Evolutionary conservation across 2,797 vertebrate genomes (phyloP).

Genomic region (Onychomys torridus): DNA sequence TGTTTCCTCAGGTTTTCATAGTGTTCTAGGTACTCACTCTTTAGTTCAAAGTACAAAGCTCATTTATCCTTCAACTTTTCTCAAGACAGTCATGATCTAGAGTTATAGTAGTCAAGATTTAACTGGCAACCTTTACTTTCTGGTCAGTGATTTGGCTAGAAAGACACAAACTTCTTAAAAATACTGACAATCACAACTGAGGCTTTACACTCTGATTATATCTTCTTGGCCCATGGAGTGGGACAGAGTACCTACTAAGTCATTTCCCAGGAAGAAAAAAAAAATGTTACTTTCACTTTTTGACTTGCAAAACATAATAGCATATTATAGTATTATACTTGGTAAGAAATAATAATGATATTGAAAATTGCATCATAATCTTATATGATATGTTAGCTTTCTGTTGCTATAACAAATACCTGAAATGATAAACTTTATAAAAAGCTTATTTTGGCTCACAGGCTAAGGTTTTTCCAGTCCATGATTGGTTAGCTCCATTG

Average conservation of each 20-base stretch:
- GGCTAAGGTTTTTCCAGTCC: background rate
- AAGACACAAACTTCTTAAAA: background rate
- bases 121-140: constrained; percentile 14
- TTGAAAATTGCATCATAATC: background rate
- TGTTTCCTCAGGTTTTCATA: background rate
- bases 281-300: background rate
- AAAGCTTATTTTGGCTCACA: background rate
- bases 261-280: background rate
- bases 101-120: constrained; percentile 15
- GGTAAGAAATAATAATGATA: background rate
- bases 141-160: background rate
- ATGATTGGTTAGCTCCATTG: background rate
- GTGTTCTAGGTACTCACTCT: background rate
- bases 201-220: background rate
- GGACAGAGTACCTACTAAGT: background rate
- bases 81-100: background rate
- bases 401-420: background rate
- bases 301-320: constrained; percentile 22
- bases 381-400: background rate
- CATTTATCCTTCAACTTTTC: background rate
- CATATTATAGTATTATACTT: background rate
- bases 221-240: background rate
- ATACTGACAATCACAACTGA: constrained; percentile 15
- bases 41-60: constrained; percentile 33
- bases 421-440: background rate